Evolutionary conservation across 2,888 invertebrate genomes (phyloP), one percentile per base, ranked within the genome.

Genomic region (Balanococcus diminutus): DNA sequence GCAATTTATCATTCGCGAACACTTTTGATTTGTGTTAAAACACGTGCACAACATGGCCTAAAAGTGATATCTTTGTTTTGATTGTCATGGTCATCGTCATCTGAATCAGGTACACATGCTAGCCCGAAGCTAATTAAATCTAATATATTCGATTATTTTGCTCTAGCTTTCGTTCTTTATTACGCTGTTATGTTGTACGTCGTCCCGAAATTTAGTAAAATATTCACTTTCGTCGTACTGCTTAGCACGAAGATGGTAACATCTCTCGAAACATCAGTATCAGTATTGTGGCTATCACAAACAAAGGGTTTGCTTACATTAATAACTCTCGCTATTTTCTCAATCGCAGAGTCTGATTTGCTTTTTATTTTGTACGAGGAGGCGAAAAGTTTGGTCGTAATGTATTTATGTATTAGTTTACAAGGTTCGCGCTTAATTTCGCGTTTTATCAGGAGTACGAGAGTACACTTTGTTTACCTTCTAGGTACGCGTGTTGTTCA

Each of bases 31-130:
- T 84, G 39, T 75, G 75, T 84, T 84, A 75, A 84, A 81, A 86
- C 86, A 86, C 86, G 86, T 86, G 86, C 86, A 81, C 86, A 82
- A 67, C 81, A 86, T 86, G 86, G 67, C 81, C 81, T 39, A 86
- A 86, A 61, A 32, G 32, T 86, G 82, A 81, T 86, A 86, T 86
- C 81, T 81, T 86, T 86, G 86, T 86, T 86, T 86, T 86, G 86
- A 86, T 86, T 86, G 86, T 86, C 86, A 86, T 82, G 86, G 86
- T 86, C 86, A 81, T 84, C 84, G 86, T 86, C 86, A 81, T 84
- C 84, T 67, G 75, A 84, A 42, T 72, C 84, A 84, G 84, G 84
- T 84, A 84, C 75, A 75, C 39, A 84, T 16, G n/a, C 46, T 84
- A 22, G 25, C 19, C 72, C 25, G 19, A 16, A 36, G 84, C 36